phyloP scores from a whole-genome alignment of 2,888 invertebrate genomes.

The Ramazzottius varieornatus region DNA sequence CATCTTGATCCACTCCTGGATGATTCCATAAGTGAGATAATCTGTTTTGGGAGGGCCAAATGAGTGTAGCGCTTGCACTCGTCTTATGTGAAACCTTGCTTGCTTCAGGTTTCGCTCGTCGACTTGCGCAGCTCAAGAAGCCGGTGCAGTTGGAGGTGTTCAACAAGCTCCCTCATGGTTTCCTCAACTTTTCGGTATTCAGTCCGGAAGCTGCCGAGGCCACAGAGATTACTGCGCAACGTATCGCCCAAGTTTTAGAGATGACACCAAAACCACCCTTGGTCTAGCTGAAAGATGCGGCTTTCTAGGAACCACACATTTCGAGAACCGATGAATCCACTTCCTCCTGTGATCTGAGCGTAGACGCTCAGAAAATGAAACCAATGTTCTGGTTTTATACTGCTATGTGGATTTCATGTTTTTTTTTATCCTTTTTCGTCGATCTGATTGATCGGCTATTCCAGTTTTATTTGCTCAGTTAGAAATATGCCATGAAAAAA shows the following conservation, averaged over 20 bases:
- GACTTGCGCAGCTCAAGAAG: constrained; percentile 46
- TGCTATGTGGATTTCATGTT: no score
- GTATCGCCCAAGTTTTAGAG: not conserved
- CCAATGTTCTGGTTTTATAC: no score
- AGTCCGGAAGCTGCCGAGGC: constrained; percentile 65
- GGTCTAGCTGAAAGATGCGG: no score
- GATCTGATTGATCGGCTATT: no score
- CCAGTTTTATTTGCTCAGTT: no score
- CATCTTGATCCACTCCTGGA: constrained; percentile 85
- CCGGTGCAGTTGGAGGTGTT: constrained; percentile 54
- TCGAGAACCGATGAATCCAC: no score
- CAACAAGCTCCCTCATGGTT: constrained; percentile 76
- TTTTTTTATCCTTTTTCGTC: no score
- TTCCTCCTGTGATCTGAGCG: no score
- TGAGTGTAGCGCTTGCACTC: not conserved
- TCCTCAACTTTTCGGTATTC: constrained; percentile 54
- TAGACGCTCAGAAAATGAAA: no score
- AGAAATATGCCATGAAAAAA: no score
- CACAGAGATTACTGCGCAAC: constrained; percentile 29
- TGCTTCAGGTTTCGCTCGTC: constrained; percentile 46
- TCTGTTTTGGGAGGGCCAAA: not conserved
- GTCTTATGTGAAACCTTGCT: not conserved
- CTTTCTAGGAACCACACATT: no score
- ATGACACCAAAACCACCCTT: no score
- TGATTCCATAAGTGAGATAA: constrained; percentile 44